These are phyloP conservation scores for Phymorhynchus buccinoides DNA, from an alignment of 1,140 invertebrate genomes.

Conservation along the genomic window DNA sequence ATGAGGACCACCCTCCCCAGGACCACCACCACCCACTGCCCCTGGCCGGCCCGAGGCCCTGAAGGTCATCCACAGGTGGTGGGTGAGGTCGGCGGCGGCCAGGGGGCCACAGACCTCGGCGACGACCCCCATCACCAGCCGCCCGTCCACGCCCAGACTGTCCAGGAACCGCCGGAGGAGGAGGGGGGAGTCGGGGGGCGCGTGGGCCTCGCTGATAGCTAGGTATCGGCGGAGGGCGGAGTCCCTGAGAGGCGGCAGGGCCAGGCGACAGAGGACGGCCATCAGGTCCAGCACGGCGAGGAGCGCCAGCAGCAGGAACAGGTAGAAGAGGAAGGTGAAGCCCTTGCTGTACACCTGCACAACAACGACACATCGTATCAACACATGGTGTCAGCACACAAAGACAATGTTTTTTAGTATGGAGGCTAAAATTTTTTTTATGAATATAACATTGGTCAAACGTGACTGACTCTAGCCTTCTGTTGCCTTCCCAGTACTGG, in stretches of 20 bases:
- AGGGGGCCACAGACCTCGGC: slow-evolving; percentile 21
- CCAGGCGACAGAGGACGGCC: background rate
- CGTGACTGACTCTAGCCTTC: too few relatives aligned
- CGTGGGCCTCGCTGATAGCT: background rate
- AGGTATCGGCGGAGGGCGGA: background rate
- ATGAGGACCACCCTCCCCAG: background rate
- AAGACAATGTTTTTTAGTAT: too few relatives aligned
- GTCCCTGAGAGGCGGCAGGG: slow-evolving; percentile 8
- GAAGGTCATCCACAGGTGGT: slow-evolving; percentile 18
- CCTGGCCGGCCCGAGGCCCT: background rate
- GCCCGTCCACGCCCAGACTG: slow-evolving; percentile 30
- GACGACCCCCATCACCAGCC: slow-evolving; percentile 25
- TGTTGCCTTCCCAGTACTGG: too few relatives aligned
- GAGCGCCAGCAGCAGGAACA: slow-evolving; percentile 23
- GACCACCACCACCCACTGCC: background rate
- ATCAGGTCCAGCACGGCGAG: slow-evolving; percentile 6
- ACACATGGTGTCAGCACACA: background rate
- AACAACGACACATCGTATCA: background rate
- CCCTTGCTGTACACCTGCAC: slow-evolving; percentile 26
- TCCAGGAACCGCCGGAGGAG: slow-evolving; percentile 1
- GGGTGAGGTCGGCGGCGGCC: slow-evolving; percentile 25
- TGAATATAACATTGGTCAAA: too few relatives aligned
- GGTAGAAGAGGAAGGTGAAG: slow-evolving; percentile 39
- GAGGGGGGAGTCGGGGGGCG: background rate
- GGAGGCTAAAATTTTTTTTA: too few relatives aligned